Evolutionary conservation across 2,888 invertebrate genomes (phyloP).

Genomic region (Papilio demoleus): DNA sequence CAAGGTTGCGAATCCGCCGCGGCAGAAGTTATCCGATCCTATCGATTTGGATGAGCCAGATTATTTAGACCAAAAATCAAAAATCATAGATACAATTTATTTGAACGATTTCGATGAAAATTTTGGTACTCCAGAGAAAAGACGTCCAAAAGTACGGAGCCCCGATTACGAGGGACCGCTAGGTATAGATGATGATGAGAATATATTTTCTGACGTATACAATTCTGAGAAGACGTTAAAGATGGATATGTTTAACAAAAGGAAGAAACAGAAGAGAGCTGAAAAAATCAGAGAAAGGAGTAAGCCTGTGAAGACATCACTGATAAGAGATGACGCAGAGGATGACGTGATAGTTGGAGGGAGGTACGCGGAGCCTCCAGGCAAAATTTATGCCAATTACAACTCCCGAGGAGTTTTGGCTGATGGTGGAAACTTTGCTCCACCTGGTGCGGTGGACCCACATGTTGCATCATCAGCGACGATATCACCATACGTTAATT

Average conservation of each 20-base stretch:
- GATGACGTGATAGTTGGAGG: slow-evolving; percentile 65
- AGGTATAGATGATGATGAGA: slow-evolving; percentile 48
- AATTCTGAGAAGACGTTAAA: slow-evolving; percentile 47
- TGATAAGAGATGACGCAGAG: slow-evolving; percentile 46
- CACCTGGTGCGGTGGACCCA: slow-evolving; percentile 52
- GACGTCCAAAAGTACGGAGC: slow-evolving; percentile 46
- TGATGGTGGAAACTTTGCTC: slow-evolving; percentile 54
- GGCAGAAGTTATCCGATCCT: slow-evolving; percentile 9
- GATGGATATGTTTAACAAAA: slow-evolving; percentile 50
- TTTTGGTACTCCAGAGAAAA: slow-evolving; percentile 4
- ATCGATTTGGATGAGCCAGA: slow-evolving; percentile 29
- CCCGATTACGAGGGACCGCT: slow-evolving; percentile 46
- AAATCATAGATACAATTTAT: slow-evolving; percentile 6
- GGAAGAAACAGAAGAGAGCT: slow-evolving; percentile 51
- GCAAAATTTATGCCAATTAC: slow-evolving; percentile 59
- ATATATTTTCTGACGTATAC: slow-evolving; percentile 52
- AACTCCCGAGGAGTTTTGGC: slow-evolving; percentile 50
- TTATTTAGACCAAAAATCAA: slow-evolving; percentile 11
- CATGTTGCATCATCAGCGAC: slow-evolving; percentile 57
- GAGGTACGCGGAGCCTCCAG: slow-evolving; percentile 75
- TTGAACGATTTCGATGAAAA: slow-evolving; percentile 33
- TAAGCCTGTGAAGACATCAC: slow-evolving; percentile 55
- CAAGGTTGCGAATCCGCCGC: background rate
- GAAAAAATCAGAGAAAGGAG: slow-evolving; percentile 47
- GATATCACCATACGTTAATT: slow-evolving; percentile 72